Conservation (phyloP, 2,113 vertebrate species). For the Paracanthobrama guichenoti region DNA sequence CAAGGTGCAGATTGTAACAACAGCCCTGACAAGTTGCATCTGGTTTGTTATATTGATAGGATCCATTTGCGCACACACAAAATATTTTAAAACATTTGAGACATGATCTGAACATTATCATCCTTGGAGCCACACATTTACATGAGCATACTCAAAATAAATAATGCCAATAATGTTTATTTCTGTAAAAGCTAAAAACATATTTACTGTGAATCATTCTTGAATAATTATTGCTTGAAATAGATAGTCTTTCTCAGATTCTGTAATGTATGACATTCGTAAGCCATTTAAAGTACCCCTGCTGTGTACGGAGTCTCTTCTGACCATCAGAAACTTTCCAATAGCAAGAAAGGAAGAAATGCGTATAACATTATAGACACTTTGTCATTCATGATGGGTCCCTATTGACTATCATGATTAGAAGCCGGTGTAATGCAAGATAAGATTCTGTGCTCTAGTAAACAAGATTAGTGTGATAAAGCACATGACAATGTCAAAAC, state of each 20-base stretch:
- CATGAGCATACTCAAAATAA: not conserved
- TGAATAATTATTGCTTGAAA: not conserved
- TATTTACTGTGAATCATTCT: too few relatives aligned
- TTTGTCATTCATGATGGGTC: too few relatives aligned
- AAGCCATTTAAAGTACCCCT: not conserved
- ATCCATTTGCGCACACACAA: not conserved
- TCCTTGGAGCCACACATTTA: not conserved
- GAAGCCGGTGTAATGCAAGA: not conserved
- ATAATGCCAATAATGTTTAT: not conserved
- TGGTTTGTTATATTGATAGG: not conserved
- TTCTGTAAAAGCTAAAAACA: not conserved
- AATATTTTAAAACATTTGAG: not conserved
- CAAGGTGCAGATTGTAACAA: not conserved
- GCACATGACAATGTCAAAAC: not conserved
- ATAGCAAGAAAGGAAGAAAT: too few relatives aligned
- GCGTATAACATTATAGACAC: too few relatives aligned
- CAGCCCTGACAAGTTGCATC: not conserved
- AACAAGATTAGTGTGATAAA: not conserved
- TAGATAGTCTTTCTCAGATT: not conserved
- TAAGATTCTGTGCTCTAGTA: not conserved
- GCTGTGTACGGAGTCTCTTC: not conserved
- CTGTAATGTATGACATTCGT: not conserved
- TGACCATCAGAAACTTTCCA: not conserved
- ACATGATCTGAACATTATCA: not conserved
- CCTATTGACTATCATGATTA: not conserved